Conservation (phyloP, 2,113 vertebrate genomes). For the Mustela lutreola region DNA sequence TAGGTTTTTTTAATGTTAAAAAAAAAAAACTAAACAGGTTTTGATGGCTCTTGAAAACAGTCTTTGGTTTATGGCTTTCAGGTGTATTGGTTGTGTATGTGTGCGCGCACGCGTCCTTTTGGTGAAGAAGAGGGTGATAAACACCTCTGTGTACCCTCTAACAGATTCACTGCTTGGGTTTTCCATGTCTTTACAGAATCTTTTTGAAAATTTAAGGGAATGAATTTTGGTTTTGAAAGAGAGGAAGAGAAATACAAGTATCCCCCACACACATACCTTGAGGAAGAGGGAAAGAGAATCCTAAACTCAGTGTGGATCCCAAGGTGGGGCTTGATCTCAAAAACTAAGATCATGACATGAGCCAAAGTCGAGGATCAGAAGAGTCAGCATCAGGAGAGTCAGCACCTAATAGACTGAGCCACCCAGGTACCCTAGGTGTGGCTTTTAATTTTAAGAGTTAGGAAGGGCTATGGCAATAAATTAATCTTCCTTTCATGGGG, state of each 20-base stretch:
- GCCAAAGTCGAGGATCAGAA: not conserved
- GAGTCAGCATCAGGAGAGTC: not conserved
- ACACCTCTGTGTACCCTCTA: not conserved
- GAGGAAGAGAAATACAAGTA: not conserved
- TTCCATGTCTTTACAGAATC: not conserved
- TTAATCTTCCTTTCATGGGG: not conserved
- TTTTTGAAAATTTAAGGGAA: conserved; percentile 27
- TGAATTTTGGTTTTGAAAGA: conserved; percentile 56
- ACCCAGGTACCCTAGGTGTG: not conserved
- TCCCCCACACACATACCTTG: not conserved
- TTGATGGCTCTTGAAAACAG: conserved; percentile 11
- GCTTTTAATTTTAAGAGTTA: conserved; percentile 58
- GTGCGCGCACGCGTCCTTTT: not conserved
- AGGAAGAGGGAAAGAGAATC: not conserved
- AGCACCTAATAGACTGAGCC: not conserved
- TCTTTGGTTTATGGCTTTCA: not conserved
- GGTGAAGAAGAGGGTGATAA: conserved; percentile 15
- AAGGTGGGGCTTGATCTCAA: not conserved
- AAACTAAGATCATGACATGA: not conserved
- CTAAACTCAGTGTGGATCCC: not conserved
- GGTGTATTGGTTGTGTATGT: not conserved
- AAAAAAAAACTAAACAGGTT: not conserved
- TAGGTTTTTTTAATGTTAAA: conserved; percentile 5
- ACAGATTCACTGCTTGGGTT: not conserved
- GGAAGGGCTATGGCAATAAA: not conserved